Percentiles rank a stretch among this genome's conserved stretches.
Conservation (phyloP, 2,888 invertebrate genomes). For the Agrilus cyanescens region DNA sequence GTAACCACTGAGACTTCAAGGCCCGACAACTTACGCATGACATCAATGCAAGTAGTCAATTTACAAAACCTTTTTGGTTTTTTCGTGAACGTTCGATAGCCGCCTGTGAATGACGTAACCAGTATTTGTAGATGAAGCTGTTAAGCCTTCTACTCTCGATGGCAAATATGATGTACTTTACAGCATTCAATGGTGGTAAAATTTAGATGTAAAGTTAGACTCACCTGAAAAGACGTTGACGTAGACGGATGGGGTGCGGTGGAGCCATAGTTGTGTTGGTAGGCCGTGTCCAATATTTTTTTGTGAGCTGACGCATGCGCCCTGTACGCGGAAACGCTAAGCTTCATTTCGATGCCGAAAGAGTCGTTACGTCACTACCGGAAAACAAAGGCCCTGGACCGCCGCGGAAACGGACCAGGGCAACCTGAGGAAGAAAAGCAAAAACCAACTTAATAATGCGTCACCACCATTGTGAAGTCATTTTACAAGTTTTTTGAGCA, state of each 20-base stretch:
- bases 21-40: too few relatives aligned
- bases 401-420: slow-evolving; percentile 13
- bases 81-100: too few relatives aligned
- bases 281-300: slow-evolving; percentile 69
- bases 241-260: slow-evolving; percentile 41
- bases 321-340: slow-evolving; percentile 78
- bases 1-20: too few relatives aligned
- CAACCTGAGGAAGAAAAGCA: slow-evolving; percentile 11
- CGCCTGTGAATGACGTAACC: too few relatives aligned
- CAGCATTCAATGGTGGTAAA: too few relatives aligned
- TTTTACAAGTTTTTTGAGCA: too few relatives aligned
- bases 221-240: slow-evolving; percentile 41
- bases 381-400: slow-evolving; percentile 14
- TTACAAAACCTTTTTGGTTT: too few relatives aligned
- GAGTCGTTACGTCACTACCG: slow-evolving; percentile 10
- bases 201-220: slow-evolving; percentile 12
- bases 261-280: slow-evolving; percentile 65
- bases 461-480: too few relatives aligned
- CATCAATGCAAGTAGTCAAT: too few relatives aligned
- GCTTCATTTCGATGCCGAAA: slow-evolving; percentile 49
- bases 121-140: too few relatives aligned
- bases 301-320: slow-evolving; percentile 83
- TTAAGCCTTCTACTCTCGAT: too few relatives aligned
- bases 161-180: too few relatives aligned
- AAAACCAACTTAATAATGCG: slow-evolving; percentile 3